phyloP scores from a whole-genome alignment of 2,888 invertebrate genomes.

The Theretra japonica region DNA sequence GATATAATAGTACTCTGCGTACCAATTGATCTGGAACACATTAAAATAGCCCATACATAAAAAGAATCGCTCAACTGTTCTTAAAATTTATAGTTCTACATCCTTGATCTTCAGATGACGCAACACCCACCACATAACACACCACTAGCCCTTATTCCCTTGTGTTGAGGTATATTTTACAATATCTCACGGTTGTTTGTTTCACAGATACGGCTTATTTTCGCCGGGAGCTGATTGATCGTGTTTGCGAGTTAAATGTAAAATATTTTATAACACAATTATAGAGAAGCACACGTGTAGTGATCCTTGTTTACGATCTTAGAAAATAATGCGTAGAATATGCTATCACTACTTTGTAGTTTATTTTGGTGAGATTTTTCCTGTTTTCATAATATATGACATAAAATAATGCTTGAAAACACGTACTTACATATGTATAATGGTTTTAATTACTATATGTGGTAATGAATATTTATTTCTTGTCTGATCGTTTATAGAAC shows the following conservation, averaged over 20 bases:
- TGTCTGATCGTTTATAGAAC: no score
- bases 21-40: constrained; percentile 3
- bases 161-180: background rate
- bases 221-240: constrained; percentile 17
- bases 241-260: constrained; percentile 11
- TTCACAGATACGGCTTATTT: background rate
- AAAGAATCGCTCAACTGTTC: constrained; percentile 2
- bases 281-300: constrained; percentile 3
- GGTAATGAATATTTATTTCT: no score
- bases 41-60: background rate
- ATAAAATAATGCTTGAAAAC: no score
- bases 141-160: background rate
- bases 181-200: background rate
- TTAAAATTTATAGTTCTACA: background rate
- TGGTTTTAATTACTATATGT: no score
- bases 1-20: background rate
- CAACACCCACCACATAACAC: background rate
- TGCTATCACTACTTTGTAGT: no score
- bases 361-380: no score
- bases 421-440: no score
- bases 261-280: constrained; percentile 1
- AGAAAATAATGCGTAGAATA: background rate
- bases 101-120: constrained; percentile 3
- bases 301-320: constrained; percentile 19
- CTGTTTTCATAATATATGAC: no score